phyloP scores from a whole-genome alignment of 2,113 vertebrate species.

The Syngnathus scovelli region DNA sequence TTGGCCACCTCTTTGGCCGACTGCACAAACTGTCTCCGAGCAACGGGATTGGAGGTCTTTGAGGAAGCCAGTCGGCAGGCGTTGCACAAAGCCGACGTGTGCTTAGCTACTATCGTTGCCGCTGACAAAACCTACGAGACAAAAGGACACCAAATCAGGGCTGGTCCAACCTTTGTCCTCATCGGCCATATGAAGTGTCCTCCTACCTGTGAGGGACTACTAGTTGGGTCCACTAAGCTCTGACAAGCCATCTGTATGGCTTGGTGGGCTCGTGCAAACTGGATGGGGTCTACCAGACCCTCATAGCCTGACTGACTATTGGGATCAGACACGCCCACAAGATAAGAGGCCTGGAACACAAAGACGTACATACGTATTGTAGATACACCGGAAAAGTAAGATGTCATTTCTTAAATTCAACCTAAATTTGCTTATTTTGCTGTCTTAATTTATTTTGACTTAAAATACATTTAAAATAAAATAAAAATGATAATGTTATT shows the following conservation, averaged over 20 bases:
- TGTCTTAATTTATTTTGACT: too few relatives aligned
- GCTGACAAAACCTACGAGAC: slow-evolving; percentile 85
- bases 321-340: slow-evolving; percentile 95
- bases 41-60: slow-evolving; percentile 94
- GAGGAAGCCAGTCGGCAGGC: slow-evolving; percentile 96
- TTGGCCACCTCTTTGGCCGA: slow-evolving; percentile 99
- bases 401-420: too few relatives aligned
- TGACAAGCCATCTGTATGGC: slow-evolving; percentile 99
- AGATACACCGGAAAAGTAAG: too few relatives aligned
- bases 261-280: slow-evolving; percentile 94
- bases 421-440: too few relatives aligned
- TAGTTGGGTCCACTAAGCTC: slow-evolving; percentile 92
- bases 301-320: slow-evolving; percentile 97
- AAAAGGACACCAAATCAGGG: not conserved
- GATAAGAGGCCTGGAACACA: slow-evolving; percentile 83
- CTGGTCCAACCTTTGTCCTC: not conserved
- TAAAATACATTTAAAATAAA: too few relatives aligned
- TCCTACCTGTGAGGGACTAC: slow-evolving; percentile 92
- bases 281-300: slow-evolving; percentile 95
- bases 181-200: not conserved
- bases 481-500: too few relatives aligned
- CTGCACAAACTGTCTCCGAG: slow-evolving; percentile 96
- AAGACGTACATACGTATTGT: not conserved
- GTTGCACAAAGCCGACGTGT: slow-evolving; percentile 94
- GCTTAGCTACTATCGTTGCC: slow-evolving; percentile 96